Percentiles rank a stretch among this genome's conserved stretches.
Evolutionary conservation across 2,888 invertebrate genomes (phyloP).

Genomic region (Drosophila kokeensis): DNA sequence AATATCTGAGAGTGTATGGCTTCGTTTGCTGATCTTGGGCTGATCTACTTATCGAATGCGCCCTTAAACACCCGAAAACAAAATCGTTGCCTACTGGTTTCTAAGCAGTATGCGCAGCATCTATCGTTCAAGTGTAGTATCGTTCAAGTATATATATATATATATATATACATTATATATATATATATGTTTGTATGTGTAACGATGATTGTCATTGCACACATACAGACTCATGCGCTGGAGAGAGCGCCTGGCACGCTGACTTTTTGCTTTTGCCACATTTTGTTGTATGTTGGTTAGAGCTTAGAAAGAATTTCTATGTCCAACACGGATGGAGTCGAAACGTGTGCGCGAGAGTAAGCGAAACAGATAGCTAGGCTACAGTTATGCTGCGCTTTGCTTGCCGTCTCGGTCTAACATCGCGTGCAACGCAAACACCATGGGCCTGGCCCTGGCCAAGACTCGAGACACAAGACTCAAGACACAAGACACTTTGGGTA

Average conservation of each 20-base stretch:
- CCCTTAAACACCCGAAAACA: slow-evolving; percentile 1
- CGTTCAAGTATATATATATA: neutral
- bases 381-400: neutral
- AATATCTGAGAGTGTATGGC: neutral
- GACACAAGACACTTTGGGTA: slow-evolving; percentile 75
- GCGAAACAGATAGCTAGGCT: slow-evolving; percentile 14
- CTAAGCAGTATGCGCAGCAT: neutral
- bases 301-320: slow-evolving; percentile 67
- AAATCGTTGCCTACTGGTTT: slow-evolving; percentile 21
- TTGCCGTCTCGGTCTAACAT: slow-evolving; percentile 48
- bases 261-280: slow-evolving; percentile 45
- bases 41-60: slow-evolving; percentile 41
- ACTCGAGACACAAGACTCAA: slow-evolving; percentile 25
- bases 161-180: neutral
- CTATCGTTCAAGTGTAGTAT: neutral
- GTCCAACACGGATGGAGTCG: slow-evolving; percentile 55
- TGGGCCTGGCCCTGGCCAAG: slow-evolving; percentile 50
- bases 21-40: slow-evolving; percentile 19
- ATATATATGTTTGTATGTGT: slow-evolving; percentile 47
- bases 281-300: slow-evolving; percentile 47
- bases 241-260: slow-evolving; percentile 3
- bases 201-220: slow-evolving; percentile 72
- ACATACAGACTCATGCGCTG: slow-evolving; percentile 14
- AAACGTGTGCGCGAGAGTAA: slow-evolving; percentile 12
- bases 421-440: slow-evolving; percentile 58